Conservation (phyloP, 2,797 vertebrate genomes). For the Pelodytes ibericus region DNA sequence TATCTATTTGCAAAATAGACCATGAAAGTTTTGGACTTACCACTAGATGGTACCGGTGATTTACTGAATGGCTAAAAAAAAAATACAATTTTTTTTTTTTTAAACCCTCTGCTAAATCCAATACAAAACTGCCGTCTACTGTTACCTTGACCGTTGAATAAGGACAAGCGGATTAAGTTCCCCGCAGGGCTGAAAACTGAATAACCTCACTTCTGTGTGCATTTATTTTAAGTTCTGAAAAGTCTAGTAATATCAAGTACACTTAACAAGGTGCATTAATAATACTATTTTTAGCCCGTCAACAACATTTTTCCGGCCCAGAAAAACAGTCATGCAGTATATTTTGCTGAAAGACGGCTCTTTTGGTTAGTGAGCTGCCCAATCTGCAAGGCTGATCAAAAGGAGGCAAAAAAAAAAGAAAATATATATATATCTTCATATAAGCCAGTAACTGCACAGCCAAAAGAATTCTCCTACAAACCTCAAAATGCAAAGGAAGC, state of each 20-base stretch:
- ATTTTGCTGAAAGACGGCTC: slow-evolving; percentile 24
- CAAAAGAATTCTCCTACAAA: slow-evolving; percentile 28
- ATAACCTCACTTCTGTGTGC: slow-evolving; percentile 22
- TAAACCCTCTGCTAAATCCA: not conserved
- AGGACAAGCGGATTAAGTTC: slow-evolving; percentile 30
- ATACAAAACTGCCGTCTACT: slow-evolving; percentile 20
- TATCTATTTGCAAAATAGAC: no score
- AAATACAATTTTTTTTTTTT: no score
- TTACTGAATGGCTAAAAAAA: not conserved
- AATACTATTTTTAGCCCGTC: slow-evolving; percentile 32
- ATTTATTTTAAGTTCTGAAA: slow-evolving; percentile 11
- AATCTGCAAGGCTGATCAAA: slow-evolving; percentile 28
- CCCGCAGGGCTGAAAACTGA: slow-evolving; percentile 15
- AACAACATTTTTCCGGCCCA: slow-evolving; percentile 29
- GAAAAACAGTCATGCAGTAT: slow-evolving; percentile 11
- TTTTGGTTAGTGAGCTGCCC: not conserved
- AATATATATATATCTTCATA: slow-evolving; percentile 9
- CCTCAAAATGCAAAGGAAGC: slow-evolving; percentile 29
- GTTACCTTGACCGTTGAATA: slow-evolving; percentile 21
- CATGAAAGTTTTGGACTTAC: not conserved
- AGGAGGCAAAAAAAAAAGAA: slow-evolving; percentile 9
- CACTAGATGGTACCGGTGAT: slow-evolving; percentile 46
- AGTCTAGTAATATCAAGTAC: slow-evolving; percentile 2
- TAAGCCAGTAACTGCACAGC: not conserved
- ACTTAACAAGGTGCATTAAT: slow-evolving; percentile 14